phyloP scores from a whole-genome alignment of 2,113 vertebrate genomes.

The Thunnus thynnus region DNA sequence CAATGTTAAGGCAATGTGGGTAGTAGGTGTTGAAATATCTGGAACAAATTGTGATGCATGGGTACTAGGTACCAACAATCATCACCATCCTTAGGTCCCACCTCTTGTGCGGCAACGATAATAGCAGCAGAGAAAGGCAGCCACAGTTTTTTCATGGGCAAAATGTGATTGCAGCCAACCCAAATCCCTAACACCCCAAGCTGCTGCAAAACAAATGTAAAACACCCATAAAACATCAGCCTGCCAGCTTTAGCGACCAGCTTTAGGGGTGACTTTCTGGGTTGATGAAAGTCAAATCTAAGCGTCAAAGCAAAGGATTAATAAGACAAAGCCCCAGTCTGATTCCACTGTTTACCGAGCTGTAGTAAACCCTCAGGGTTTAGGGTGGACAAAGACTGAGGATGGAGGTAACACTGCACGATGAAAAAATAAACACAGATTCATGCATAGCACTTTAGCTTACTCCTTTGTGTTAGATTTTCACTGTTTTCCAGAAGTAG shows the following conservation, averaged over 20 bases:
- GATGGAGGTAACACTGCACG: not conserved
- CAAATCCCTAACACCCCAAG: constrained; percentile 24
- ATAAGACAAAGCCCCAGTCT: constrained; percentile 6
- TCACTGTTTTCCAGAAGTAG: not conserved
- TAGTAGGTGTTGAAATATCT: not conserved
- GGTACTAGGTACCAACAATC: not conserved
- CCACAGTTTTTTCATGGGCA: constrained; percentile 10
- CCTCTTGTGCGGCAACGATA: not conserved
- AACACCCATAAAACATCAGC: constrained; percentile 16
- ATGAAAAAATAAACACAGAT: constrained; percentile 16
- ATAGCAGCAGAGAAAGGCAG: constrained; percentile 9
- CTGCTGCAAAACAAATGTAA: constrained; percentile 40
- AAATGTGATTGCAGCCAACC: constrained; percentile 11
- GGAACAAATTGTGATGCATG: not conserved
- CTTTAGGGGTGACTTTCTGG: constrained; percentile 29
- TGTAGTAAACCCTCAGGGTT: constrained; percentile 29
- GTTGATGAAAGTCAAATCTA: constrained; percentile 54
- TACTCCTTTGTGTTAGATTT: not conserved
- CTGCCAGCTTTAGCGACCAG: constrained; percentile 26
- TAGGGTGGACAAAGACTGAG: constrained; percentile 24
- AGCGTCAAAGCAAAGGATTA: constrained; percentile 32
- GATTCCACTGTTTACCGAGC: constrained; percentile 21
- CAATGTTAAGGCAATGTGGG: not conserved
- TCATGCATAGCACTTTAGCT: constrained; percentile 3
- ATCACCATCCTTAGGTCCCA: not conserved